Conservation (phyloP, 2,888 invertebrate genomes). For the Patella ulyssiponensis region DNA sequence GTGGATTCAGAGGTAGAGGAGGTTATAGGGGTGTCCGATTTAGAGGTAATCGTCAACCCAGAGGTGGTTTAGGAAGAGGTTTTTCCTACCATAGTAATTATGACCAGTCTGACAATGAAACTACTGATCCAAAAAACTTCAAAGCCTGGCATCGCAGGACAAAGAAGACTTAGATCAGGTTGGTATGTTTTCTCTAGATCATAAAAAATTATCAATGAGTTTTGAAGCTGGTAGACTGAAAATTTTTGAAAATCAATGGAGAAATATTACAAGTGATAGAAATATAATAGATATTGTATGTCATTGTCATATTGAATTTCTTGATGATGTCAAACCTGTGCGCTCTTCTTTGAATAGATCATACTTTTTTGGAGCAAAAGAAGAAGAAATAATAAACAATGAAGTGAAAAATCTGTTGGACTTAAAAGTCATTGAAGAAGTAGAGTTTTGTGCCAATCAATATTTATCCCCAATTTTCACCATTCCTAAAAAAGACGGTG, state of each 20-base stretch:
- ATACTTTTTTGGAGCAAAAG: too few species aligned
- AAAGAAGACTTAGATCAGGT: too few species aligned
- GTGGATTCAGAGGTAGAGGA: too few species aligned
- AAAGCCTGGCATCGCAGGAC: neutral
- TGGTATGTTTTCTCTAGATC: neutral
- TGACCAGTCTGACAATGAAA: too few species aligned
- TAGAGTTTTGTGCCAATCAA: neutral
- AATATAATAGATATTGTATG: neutral
- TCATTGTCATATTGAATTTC: slow-evolving; percentile 1
- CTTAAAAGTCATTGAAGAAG: too few species aligned
- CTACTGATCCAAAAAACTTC: too few species aligned
- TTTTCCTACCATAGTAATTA: too few species aligned
- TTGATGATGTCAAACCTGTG: too few species aligned
- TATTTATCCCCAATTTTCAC: neutral
- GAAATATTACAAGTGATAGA: neutral
- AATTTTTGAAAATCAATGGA: neutral
- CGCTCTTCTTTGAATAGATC: too few species aligned
- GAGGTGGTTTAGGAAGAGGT: neutral
- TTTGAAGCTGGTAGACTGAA: slow-evolving; percentile 13
- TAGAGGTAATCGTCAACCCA: too few species aligned
- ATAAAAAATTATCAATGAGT: neutral
- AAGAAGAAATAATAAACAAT: too few species aligned
- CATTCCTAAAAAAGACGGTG: neutral
- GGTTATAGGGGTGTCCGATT: neutral
- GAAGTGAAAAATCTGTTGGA: too few species aligned